These are phyloP conservation scores for Caenorhabditis remanei DNA, from an alignment of 1,140 invertebrate species.

Conservation along the genomic window DNA sequence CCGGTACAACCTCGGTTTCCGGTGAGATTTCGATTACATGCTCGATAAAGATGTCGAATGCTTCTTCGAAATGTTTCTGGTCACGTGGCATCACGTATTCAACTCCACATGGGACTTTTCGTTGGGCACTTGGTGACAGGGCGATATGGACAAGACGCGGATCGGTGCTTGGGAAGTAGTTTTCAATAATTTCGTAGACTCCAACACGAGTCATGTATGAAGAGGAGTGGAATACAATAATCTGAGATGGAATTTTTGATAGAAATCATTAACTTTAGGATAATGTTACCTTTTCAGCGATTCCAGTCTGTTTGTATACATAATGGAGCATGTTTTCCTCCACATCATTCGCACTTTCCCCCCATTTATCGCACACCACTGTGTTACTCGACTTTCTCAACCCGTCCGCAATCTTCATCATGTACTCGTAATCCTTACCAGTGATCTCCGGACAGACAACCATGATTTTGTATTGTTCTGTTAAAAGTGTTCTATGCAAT, in stretches of 20 bases:
- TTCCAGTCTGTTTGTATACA: conserved; percentile 9
- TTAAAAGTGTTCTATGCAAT: neutral
- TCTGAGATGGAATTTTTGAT: neutral
- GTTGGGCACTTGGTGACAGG: neutral
- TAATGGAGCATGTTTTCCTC: conserved; percentile 30
- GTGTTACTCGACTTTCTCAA: conserved; percentile 26
- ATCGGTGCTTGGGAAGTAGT: conserved; percentile 22
- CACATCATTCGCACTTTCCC: neutral
- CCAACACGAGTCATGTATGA: neutral
- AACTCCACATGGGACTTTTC: neutral
- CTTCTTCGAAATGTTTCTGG: conserved; percentile 20
- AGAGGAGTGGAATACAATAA: neutral
- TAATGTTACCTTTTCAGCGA: conserved; percentile 27
- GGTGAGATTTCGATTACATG: conserved; percentile 15
- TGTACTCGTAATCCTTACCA: neutral
- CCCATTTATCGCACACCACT: conserved; percentile 27
- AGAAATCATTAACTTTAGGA: neutral
- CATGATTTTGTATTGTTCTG: conserved; percentile 25
- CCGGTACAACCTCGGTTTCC: neutral
- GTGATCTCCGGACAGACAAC: conserved; percentile 22
- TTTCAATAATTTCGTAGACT: neutral
- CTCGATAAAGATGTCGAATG: neutral
- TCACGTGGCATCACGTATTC: conserved; percentile 19
- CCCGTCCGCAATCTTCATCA: conserved; percentile 18
- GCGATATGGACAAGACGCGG: neutral